phyloP scores from a whole-genome alignment of 2,113 vertebrate genomes.

The Gobio gobio region DNA sequence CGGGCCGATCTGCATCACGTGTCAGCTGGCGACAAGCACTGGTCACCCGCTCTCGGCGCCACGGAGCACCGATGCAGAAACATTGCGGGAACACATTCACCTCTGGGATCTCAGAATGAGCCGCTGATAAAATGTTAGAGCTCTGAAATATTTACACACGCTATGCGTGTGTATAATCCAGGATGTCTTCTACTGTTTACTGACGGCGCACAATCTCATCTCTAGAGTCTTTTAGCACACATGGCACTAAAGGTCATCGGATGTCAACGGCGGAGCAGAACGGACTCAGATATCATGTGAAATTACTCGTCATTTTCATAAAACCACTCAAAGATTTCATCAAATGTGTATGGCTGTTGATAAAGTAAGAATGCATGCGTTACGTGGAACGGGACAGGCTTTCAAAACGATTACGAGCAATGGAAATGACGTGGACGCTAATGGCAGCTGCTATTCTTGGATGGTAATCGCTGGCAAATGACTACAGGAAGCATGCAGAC shows the following conservation, averaged over 20 bases:
- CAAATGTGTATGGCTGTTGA: neutral
- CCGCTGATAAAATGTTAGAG: constrained; percentile 14
- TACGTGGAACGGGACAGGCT: constrained; percentile 30
- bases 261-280: neutral
- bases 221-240: constrained; percentile 24
- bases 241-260: constrained; percentile 13
- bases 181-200: constrained; percentile 19
- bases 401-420: constrained; percentile 37
- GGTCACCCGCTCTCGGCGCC: constrained; percentile 40
- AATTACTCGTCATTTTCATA: constrained; percentile 42
- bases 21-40: constrained; percentile 58
- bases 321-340: constrained; percentile 30
- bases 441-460: constrained; percentile 56
- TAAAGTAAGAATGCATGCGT: constrained; percentile 20
- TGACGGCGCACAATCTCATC: neutral
- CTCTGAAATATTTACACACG: constrained; percentile 49
- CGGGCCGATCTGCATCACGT: constrained; percentile 59
- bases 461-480: constrained; percentile 48
- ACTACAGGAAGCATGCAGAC: constrained; percentile 43
- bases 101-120: constrained; percentile 36
- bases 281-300: constrained; percentile 41
- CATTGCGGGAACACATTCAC: constrained; percentile 47
- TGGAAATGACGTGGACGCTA: constrained; percentile 52
- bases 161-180: neutral
- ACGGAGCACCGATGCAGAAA: constrained; percentile 60